These are phyloP conservation scores for Aurelia sp. DNA, from an alignment of 30 jellyfish, hydroid and myxozoan species.

Conservation along the genomic window DNA sequence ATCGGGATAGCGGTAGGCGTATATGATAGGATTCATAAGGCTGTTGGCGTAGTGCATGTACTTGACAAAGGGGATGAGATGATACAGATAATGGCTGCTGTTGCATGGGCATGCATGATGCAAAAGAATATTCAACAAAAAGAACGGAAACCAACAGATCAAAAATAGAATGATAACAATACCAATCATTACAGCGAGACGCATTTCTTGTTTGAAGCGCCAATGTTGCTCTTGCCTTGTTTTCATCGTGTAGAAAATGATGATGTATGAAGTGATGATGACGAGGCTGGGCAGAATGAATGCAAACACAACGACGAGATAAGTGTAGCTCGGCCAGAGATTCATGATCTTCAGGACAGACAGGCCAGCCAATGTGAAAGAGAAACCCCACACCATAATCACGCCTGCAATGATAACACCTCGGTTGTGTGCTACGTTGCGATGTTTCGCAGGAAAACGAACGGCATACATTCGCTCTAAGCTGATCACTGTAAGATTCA, in stretches of 20 bases:
- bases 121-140: constrained; percentile 65
- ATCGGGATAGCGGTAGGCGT: constrained; percentile 79
- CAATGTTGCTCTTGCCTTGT: constrained; percentile 56
- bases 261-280: constrained; percentile 60
- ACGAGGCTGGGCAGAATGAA: constrained; percentile 64
- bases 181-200: constrained; percentile 84
- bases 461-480: constrained; percentile 78
- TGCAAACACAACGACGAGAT: constrained; percentile 68
- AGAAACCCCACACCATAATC: constrained; percentile 56
- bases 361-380: constrained; percentile 61
- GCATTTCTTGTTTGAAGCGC: constrained; percentile 82
- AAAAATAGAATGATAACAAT: constrained; percentile 75
- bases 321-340: constrained; percentile 66
- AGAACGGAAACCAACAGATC: constrained; percentile 87
- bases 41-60: constrained; percentile 79
- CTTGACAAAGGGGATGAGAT: constrained; percentile 74
- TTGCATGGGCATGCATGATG: constrained; percentile 70
- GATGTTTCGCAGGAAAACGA: constrained; percentile 72
- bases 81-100: constrained; percentile 21
- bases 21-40: constrained; percentile 81
- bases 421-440: constrained; percentile 69
- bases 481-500: constrained; percentile 69
- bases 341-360: constrained; percentile 46
- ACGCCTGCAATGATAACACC: constrained; percentile 54
- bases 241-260: constrained; percentile 64